These are phyloP conservation scores for Empis livida DNA, from an alignment of 2,888 invertebrate genomes.

Conservation along the genomic window DNA sequence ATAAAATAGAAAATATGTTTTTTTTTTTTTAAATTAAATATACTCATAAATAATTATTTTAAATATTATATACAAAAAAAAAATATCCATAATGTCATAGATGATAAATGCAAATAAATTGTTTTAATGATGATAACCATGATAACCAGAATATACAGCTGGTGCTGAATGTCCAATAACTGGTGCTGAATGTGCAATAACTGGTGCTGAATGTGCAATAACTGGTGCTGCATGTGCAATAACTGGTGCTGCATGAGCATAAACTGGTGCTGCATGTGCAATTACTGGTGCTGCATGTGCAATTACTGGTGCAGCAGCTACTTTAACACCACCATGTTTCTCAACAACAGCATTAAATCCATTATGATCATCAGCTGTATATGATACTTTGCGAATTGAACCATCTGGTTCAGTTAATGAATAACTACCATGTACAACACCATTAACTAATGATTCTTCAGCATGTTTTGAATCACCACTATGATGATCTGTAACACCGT, in stretches of 20 bases:
- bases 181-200: constrained; percentile 23
- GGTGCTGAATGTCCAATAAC: too few relatives aligned
- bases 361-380: constrained; percentile 51
- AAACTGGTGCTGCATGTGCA: constrained; percentile 15
- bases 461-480: constrained; percentile 46
- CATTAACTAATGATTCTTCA: constrained; percentile 43
- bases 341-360: constrained; percentile 56
- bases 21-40: too few relatives aligned
- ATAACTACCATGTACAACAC: constrained; percentile 52
- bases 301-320: constrained; percentile 13
- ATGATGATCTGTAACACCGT: constrained; percentile 51
- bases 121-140: neutral
- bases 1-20: too few relatives aligned
- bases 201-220: too few relatives aligned
- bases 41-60: too few relatives aligned
- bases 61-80: too few relatives aligned
- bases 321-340: constrained; percentile 28
- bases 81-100: neutral
- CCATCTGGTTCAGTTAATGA: constrained; percentile 52
- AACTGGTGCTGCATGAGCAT: constrained; percentile 18
- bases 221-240: constrained; percentile 23
- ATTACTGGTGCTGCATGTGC: constrained; percentile 5
- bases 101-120: neutral
- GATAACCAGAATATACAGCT: constrained; percentile 6
- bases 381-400: constrained; percentile 47